A percentile compares a stretch with the other conserved stretches of the same genome.
Conservation (phyloP, 1,140 invertebrate species). For the Drosophila ambigua region DNA sequence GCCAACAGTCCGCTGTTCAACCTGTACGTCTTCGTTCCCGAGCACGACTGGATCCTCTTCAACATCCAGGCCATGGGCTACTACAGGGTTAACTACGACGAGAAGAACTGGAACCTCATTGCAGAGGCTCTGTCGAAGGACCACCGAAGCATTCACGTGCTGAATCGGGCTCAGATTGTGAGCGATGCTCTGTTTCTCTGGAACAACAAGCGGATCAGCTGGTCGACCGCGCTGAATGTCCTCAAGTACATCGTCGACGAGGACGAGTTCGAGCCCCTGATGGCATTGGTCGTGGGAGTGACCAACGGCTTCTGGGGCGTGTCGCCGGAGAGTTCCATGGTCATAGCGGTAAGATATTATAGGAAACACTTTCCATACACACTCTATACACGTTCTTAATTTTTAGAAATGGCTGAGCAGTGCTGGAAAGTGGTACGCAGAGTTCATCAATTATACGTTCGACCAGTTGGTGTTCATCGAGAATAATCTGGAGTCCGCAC, state of each 20-base stretch:
- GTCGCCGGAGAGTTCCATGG: constrained; percentile 24
- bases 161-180: constrained; percentile 91
- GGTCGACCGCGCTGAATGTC: constrained; percentile 29
- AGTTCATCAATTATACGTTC: constrained; percentile 53
- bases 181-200: constrained; percentile 89
- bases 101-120: constrained; percentile 87
- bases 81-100: constrained; percentile 90
- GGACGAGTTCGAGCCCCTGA: constrained; percentile 39
- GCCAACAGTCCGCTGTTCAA: constrained; percentile 53
- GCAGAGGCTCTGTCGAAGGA: constrained; percentile 84
- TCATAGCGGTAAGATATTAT: constrained; percentile 22
- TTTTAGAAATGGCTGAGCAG: constrained; percentile 42
- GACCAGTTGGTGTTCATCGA: constrained; percentile 31
- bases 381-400: neutral
- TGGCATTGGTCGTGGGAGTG: constrained; percentile 41
- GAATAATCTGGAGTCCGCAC: constrained; percentile 14
- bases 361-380: neutral
- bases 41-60: constrained; percentile 86
- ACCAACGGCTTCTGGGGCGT: constrained; percentile 40
- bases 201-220: neutral
- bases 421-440: constrained; percentile 45
- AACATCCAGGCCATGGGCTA: constrained; percentile 86
- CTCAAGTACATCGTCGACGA: constrained; percentile 43
- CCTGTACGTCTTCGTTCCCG: constrained; percentile 66
- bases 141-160: constrained; percentile 85